Evolutionary conservation across 2,113 vertebrate species (phyloP).

Genomic region (Phyllopteryx taeniolatus): DNA sequence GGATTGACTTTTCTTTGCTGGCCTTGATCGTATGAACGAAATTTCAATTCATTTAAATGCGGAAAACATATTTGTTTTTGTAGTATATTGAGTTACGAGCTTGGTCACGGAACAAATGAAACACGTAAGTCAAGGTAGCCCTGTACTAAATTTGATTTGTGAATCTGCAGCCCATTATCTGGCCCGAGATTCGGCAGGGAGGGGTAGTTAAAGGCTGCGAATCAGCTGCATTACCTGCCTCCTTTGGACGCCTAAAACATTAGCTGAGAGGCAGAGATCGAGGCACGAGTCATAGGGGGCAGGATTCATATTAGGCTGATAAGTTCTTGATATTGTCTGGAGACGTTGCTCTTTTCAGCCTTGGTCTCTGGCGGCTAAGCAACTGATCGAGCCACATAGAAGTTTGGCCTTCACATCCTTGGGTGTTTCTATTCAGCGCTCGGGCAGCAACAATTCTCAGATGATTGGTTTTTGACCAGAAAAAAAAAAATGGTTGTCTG

Average conservation of each 20-base stretch:
- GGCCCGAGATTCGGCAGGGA: too few relatives aligned
- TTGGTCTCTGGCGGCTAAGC: neutral
- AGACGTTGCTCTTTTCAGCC: neutral
- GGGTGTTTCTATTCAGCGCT: neutral
- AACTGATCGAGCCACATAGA: neutral
- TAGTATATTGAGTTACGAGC: too few relatives aligned
- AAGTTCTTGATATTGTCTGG: conserved; percentile 14
- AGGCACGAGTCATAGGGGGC: neutral
- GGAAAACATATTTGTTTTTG: too few relatives aligned
- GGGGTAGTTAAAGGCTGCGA: conserved; percentile 31
- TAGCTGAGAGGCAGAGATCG: conserved; percentile 35
- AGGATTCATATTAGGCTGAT: conserved; percentile 8
- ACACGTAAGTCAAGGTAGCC: too few relatives aligned
- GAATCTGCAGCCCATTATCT: neutral
- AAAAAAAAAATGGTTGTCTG: neutral
- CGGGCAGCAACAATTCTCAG: neutral
- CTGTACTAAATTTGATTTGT: neutral
- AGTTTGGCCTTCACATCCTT: neutral
- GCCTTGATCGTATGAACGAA: too few relatives aligned
- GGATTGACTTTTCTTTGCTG: too few relatives aligned
- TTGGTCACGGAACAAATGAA: too few relatives aligned
- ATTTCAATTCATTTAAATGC: too few relatives aligned
- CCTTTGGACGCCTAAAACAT: conserved; percentile 31
- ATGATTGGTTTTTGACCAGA: neutral
- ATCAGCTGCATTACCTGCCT: conserved; percentile 36